Evolutionary conservation across 2,797 vertebrate genomes (phyloP).

Genomic region (Leptodactylus fallax): DNA sequence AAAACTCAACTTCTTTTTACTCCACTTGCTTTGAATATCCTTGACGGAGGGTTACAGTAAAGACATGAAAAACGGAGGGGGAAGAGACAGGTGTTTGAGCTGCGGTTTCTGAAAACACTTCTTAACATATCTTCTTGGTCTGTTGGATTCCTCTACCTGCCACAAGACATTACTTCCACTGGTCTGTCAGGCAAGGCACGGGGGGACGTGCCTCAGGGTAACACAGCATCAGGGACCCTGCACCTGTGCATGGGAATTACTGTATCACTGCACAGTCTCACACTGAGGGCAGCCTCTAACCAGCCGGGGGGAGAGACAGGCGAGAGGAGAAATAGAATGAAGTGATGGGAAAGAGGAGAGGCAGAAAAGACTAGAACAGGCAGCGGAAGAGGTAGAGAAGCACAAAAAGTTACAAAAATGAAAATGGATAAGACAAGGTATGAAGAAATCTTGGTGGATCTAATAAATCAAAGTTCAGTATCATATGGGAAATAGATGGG

Average conservation of each 20-base stretch:
- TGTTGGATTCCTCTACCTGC: constrained; percentile 82
- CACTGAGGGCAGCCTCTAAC: constrained; percentile 57
- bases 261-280: constrained; percentile 67
- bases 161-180: constrained; percentile 88
- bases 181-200: constrained; percentile 76
- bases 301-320: constrained; percentile 62
- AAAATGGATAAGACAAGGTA: background rate
- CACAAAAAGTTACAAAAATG: constrained; percentile 13
- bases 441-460: background rate
- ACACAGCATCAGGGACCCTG: constrained; percentile 70
- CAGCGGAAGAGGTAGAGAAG: background rate
- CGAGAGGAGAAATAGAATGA: constrained; percentile 3
- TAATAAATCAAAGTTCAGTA: background rate
- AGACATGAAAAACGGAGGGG: constrained; percentile 31
- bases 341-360: constrained; percentile 42
- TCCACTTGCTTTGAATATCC: background rate
- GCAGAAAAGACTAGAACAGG: constrained; percentile 35
- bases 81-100: constrained; percentile 66
- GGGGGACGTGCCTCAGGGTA: constrained; percentile 75
- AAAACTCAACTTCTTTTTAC: background rate
- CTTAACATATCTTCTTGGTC: constrained; percentile 76
- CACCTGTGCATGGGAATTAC: constrained; percentile 86
- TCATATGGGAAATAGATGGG: background rate
- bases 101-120: constrained; percentile 69
- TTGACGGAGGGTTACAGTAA: background rate